phyloP scores from a whole-genome alignment of 2,797 vertebrate species.

The Pangasius macronema region DNA sequence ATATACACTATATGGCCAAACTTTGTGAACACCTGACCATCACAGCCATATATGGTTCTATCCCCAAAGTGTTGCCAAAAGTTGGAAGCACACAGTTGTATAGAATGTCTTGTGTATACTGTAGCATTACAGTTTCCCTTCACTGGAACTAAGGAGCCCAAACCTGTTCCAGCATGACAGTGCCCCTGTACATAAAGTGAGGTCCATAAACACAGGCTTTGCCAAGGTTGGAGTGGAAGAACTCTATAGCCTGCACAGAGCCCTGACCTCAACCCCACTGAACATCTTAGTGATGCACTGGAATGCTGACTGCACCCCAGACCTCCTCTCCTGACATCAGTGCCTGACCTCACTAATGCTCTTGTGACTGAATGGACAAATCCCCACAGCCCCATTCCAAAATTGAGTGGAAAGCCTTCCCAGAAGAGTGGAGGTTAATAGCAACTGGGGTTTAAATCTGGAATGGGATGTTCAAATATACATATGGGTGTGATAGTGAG shows the following conservation, averaged over 20 bases:
- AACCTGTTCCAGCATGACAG: background rate
- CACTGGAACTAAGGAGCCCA: background rate
- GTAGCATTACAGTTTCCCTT: background rate
- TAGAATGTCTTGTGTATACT: background rate
- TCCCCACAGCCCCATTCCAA: background rate
- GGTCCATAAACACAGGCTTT: background rate
- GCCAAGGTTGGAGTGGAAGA: no score
- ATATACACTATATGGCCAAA: background rate
- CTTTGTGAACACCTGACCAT: background rate
- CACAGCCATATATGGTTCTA: background rate
- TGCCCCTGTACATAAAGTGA: no score
- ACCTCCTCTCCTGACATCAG: background rate
- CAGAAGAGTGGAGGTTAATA: background rate
- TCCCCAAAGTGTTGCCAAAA: background rate
- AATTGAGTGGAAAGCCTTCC: background rate
- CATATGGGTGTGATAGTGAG: background rate
- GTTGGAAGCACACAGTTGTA: background rate
- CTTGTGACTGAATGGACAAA: background rate
- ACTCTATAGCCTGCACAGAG: no score
- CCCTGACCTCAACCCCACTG: background rate
- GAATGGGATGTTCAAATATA: no score
- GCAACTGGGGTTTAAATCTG: background rate
- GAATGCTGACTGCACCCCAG: background rate
- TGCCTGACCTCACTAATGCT: background rate
- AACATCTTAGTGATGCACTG: background rate